Percentiles rank a stretch among this genome's conserved stretches.
These are phyloP conservation scores for Pseudomyrmex flavicornis DNA, from an alignment of 1,140 invertebrate species.

Conservation along the genomic window DNA sequence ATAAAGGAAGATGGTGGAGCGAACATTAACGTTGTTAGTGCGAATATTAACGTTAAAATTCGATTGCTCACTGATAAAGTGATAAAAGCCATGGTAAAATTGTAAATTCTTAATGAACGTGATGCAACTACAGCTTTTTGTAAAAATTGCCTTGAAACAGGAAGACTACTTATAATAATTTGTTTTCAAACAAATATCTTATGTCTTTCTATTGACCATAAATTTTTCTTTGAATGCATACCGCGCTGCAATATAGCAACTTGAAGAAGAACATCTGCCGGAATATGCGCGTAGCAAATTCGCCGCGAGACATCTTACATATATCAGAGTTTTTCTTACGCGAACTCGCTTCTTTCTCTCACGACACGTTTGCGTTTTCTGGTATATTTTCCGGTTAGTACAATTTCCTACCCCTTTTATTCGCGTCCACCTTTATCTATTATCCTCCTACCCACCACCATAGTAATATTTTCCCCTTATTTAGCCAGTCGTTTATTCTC, in stretches of 20 bases:
- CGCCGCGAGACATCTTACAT: constrained; percentile 15
- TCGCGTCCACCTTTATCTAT: constrained; percentile 58
- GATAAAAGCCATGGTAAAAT: background rate
- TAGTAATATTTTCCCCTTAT: constrained; percentile 51
- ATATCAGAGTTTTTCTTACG: constrained; percentile 31
- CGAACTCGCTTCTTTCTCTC: constrained; percentile 28
- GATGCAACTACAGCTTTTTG: background rate
- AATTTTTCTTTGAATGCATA: background rate
- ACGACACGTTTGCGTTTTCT: constrained; percentile 14
- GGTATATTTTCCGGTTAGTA: constrained; percentile 53
- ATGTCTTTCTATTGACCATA: background rate
- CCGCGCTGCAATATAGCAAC: constrained; percentile 9
- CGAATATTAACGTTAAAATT: background rate
- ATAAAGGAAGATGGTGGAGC: background rate
- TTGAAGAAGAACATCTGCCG: constrained; percentile 13
- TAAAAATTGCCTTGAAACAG: background rate
- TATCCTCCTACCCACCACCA: constrained; percentile 11
- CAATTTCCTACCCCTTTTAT: constrained; percentile 40
- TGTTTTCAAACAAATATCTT: constrained; percentile 25
- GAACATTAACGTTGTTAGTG: background rate
- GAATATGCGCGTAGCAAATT: constrained; percentile 36
- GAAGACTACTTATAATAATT: background rate
- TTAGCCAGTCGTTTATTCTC: constrained; percentile 57
- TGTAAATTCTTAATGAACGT: background rate
- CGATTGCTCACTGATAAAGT: background rate